phyloP scores from a whole-genome alignment of 2,113 vertebrate species.

The Marmota monax region DNA sequence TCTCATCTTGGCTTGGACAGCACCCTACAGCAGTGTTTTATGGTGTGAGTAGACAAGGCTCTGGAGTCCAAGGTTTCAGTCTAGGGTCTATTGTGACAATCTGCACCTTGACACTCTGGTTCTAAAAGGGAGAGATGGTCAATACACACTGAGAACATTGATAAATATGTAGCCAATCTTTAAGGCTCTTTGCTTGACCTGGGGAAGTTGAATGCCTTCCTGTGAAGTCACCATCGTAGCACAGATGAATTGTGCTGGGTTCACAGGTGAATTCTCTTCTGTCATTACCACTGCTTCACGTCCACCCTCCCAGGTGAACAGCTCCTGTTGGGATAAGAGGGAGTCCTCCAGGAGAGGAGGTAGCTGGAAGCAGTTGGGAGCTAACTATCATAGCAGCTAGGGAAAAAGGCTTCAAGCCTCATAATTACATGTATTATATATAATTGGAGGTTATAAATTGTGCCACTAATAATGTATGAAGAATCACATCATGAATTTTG shows the following conservation, averaged over 20 bases:
- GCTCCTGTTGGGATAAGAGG: background rate
- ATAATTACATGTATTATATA: background rate
- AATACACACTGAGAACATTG: background rate
- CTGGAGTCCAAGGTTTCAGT: background rate
- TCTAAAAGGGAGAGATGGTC: background rate
- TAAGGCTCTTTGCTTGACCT: background rate
- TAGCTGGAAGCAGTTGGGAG: background rate
- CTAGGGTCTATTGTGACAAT: background rate
- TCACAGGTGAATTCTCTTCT: background rate
- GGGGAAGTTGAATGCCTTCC: background rate
- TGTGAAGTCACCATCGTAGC: background rate
- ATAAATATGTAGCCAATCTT: background rate
- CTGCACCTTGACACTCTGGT: background rate
- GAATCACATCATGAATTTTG: background rate
- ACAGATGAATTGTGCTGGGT: accelerated
- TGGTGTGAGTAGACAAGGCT: no score
- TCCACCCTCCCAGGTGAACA: background rate
- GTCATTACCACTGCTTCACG: background rate
- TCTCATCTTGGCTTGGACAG: background rate
- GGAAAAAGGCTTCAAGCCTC: background rate
- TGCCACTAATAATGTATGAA: background rate
- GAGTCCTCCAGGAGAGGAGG: background rate
- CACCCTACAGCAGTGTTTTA: no score
- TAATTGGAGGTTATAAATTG: background rate
- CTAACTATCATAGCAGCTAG: background rate